phyloP scores from a whole-genome alignment of 2,113 vertebrate species.

The Desmodus rotundus region DNA sequence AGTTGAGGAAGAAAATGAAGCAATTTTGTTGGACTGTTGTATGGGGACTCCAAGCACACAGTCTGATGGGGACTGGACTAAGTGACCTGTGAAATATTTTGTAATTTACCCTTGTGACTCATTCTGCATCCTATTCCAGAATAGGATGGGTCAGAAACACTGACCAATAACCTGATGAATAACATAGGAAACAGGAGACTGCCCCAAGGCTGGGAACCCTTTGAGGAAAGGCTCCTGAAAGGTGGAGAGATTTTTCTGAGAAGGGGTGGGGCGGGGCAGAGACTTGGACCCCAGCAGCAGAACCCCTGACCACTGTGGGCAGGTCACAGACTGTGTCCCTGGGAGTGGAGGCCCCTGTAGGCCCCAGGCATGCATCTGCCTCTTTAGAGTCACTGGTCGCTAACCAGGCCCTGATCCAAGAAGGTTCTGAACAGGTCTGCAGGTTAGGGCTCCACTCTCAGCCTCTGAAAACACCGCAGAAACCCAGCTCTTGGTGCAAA shows the following conservation, averaged over 20 bases:
- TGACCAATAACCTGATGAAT: not conserved
- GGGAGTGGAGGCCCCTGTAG: not conserved
- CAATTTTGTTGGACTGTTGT: not conserved
- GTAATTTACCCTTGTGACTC: not conserved
- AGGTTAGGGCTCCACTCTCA: too few relatives aligned
- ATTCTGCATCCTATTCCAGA: not conserved
- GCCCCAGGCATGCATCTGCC: not conserved
- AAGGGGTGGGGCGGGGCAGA: not conserved
- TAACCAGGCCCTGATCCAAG: not conserved
- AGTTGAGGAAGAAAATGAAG: not conserved
- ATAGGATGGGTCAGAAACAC: not conserved
- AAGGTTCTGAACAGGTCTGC: not conserved
- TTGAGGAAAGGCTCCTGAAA: not conserved
- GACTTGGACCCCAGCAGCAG: accelerated
- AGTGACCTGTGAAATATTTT: not conserved
- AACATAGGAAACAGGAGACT: not conserved
- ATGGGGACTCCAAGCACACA: not conserved
- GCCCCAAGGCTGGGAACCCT: not conserved
- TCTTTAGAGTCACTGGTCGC: not conserved
- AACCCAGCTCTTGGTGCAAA: not conserved
- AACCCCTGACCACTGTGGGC: not conserved
- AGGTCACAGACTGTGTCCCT: not conserved
- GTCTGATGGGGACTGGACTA: not conserved
- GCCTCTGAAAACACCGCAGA: not conserved
- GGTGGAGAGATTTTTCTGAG: not conserved